Evolutionary conservation across 2,113 vertebrate genomes (phyloP).

Genomic region (Chaetura pelagica): DNA sequence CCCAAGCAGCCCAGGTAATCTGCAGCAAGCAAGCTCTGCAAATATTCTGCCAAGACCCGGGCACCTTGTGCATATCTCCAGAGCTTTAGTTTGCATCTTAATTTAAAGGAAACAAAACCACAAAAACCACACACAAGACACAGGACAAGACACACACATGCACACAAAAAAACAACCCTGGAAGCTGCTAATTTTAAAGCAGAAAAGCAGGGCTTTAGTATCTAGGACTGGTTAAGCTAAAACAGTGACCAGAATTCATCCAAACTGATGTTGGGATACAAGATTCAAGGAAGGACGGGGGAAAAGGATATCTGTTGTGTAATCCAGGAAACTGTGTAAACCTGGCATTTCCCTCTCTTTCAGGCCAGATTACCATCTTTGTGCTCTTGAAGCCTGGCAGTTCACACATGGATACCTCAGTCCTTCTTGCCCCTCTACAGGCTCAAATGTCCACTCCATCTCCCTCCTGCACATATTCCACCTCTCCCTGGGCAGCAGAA

Average conservation of each 20-base stretch:
- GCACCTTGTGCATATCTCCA: background rate
- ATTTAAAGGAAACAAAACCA: background rate
- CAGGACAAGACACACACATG: too few species aligned
- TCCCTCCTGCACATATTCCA: background rate
- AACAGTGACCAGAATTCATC: background rate
- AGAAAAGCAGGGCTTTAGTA: background rate
- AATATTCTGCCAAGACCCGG: background rate
- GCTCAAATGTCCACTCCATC: background rate
- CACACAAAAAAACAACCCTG: background rate
- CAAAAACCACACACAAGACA: too few species aligned
- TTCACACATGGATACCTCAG: rapidly evolving
- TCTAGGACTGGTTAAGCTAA: background rate
- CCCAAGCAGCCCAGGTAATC: background rate
- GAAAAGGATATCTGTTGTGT: background rate
- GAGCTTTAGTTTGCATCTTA: background rate
- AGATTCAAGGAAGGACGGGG: rapidly evolving
- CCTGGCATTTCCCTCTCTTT: background rate
- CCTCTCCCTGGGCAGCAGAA: background rate
- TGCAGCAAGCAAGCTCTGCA: background rate
- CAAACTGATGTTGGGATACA: background rate
- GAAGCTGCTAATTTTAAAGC: background rate
- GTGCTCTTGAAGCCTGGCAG: background rate
- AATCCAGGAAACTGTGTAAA: background rate
- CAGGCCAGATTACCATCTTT: background rate
- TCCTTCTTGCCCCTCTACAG: background rate